phyloP scores from a whole-genome alignment of 2,113 vertebrate genomes.

The Zosterops pallidus region DNA sequence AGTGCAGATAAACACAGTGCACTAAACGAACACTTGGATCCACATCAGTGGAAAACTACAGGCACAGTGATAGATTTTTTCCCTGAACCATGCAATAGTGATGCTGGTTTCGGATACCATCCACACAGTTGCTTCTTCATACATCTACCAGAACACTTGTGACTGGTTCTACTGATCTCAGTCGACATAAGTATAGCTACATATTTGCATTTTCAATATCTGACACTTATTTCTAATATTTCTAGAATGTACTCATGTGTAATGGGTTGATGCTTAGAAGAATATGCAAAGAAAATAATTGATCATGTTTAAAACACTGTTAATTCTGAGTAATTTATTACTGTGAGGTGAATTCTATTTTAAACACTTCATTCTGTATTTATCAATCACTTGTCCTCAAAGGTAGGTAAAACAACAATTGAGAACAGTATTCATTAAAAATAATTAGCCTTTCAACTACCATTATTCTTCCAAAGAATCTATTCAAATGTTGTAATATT shows the following conservation, averaged over 20 bases:
- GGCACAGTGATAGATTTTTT: background rate
- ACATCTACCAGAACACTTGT: background rate
- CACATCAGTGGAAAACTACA: background rate
- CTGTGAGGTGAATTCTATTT: background rate
- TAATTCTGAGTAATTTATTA: background rate
- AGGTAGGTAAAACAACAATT: constrained; percentile 10
- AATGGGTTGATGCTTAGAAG: background rate
- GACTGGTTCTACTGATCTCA: background rate
- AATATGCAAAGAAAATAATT: background rate
- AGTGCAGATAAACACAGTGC: background rate
- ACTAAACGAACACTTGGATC: background rate
- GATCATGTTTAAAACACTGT: background rate
- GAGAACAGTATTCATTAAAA: background rate
- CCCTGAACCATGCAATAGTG: background rate
- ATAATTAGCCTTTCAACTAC: background rate
- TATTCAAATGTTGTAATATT: background rate
- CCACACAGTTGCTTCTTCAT: background rate
- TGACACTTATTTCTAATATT: background rate
- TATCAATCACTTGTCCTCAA: constrained; percentile 2
- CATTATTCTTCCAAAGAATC: background rate
- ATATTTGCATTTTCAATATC: background rate
- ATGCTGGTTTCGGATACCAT: background rate
- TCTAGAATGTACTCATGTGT: background rate
- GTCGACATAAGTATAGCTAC: background rate
- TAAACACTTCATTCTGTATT: constrained; percentile 26